A percentile compares a stretch with the other conserved stretches of the same genome.
phyloP scores from a whole-genome alignment of 2,797 vertebrate species.

The Knipowitschia caucasica region DNA sequence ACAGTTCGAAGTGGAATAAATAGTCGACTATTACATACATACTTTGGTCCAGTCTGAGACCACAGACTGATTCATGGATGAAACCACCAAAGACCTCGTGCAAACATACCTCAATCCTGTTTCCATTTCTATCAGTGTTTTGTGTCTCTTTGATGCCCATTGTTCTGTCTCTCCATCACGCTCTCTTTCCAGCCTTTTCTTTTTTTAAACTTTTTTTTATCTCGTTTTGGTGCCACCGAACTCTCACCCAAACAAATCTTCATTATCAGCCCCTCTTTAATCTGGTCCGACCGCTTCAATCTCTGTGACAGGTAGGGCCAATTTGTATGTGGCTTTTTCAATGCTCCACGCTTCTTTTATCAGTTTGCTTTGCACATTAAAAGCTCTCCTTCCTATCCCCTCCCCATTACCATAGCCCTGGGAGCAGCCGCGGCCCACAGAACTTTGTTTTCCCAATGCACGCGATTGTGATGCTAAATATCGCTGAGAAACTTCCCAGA shows the following conservation, averaged over 20 bases:
- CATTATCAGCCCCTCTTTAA: neutral
- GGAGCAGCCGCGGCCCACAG: slow-evolving; percentile 30
- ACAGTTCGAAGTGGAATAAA: too few species aligned
- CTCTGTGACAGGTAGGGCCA: slow-evolving; percentile 10
- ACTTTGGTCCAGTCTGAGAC: too few species aligned
- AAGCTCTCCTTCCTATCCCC: slow-evolving; percentile 17
- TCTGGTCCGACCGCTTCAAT: slow-evolving; percentile 5
- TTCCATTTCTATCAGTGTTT: too few species aligned
- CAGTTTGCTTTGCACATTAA: slow-evolving; percentile 31
- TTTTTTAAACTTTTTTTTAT: too few species aligned
- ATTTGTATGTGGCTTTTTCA: slow-evolving; percentile 15
- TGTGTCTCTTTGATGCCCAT: too few species aligned
- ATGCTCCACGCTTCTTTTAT: slow-evolving; percentile 8
- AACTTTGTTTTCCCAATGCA: slow-evolving; percentile 37
- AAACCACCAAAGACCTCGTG: too few species aligned
- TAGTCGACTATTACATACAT: too few species aligned
- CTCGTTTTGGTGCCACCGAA: neutral
- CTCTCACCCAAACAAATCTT: neutral
- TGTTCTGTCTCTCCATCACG: too few species aligned
- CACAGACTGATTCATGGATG: too few species aligned
- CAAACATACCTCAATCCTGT: too few species aligned
- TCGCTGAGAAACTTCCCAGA: slow-evolving; percentile 55
- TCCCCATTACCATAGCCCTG: slow-evolving; percentile 41
- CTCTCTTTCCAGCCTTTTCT: too few species aligned
- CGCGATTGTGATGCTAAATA: slow-evolving; percentile 61